Conservation (phyloP, 2,113 vertebrate species). For the Rhabdornis inornatus region DNA sequence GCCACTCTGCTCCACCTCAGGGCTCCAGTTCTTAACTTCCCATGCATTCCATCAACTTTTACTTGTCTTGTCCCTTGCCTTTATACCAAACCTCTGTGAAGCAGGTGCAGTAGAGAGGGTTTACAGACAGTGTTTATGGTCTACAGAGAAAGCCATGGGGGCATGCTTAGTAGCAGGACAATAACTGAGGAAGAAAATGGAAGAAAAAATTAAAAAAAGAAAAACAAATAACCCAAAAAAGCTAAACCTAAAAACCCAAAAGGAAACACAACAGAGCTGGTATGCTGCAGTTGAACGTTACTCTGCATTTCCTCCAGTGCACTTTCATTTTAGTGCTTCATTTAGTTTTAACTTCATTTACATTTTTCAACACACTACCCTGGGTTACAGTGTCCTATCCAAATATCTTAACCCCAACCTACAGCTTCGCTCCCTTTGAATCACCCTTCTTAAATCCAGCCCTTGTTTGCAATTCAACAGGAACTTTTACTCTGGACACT, state of each 20-base stretch:
- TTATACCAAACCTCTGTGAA: neutral
- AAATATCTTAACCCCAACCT: neutral
- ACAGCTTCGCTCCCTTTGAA: neutral
- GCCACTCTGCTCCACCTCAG: neutral
- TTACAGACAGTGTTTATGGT: neutral
- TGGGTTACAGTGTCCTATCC: neutral
- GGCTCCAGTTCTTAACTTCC: neutral
- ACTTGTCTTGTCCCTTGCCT: neutral
- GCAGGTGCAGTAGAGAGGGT: neutral
- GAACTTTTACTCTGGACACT: neutral
- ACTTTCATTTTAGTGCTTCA: neutral
- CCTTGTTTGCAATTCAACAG: neutral
- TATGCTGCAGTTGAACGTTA: neutral
- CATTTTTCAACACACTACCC: neutral
- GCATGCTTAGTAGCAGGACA: neutral
- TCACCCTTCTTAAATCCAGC: neutral
- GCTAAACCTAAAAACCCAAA: neutral
- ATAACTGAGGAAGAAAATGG: neutral
- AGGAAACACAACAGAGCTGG: neutral
- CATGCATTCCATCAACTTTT: neutral
- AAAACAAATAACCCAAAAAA: rapidly evolving
- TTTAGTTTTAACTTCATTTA: neutral
- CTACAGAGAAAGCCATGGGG: neutral
- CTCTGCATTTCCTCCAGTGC: neutral
- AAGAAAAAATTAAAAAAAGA: neutral